Base-by-base conservation (phyloP, 2,797 vertebrate species). In the Ceryle rudis region DNA sequence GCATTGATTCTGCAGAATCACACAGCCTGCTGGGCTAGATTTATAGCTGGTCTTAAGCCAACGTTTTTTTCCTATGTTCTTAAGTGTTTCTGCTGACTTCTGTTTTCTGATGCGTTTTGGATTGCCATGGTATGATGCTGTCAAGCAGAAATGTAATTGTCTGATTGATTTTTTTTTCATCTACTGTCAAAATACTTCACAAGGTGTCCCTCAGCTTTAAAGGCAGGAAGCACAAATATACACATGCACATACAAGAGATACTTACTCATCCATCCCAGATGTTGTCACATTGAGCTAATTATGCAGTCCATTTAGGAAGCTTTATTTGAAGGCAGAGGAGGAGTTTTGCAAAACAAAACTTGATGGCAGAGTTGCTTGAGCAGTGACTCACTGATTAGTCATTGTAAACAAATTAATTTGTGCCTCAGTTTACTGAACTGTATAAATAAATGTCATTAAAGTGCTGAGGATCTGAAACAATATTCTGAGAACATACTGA, bases 381-480 rank as follows among this genome's bases (percentile, higher is more conserved):
- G 47, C 41, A 61, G 49, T 93, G 86, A 94, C 74, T 95, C 88
- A 94, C 35, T 19, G 51, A 64, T 29, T 14, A 79, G 31, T n/a
- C 29, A 58, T 20, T 62, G 44, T 73, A 95, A 96, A 93, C 49
- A 94, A 62, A 86, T 60, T 60, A 71, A 80, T 31, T 70, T 70
- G 25, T 92, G 62, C 81, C 92, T 95, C 92, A 94, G 91, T 95
- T 96, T 96, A 86, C 80, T 90, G 81, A 41, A 35, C 60, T 60
- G 39, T 74, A 86, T 86, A 92, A 91, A 52, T 39, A 31, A 77
- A 72, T 37, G 26, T n/a, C 57, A 4, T 44, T 75, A 3, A 52
- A 77, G 31, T 58, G 22, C 65, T 67, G 29, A 46, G 77, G 66
- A 89, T 25, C 41, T 64, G 62, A 84, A 95, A 71, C 64, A 21